These are phyloP conservation scores for Heliopora coerulea DNA, from an alignment of 92 coral and sea anemone species.

Conservation along the genomic window DNA sequence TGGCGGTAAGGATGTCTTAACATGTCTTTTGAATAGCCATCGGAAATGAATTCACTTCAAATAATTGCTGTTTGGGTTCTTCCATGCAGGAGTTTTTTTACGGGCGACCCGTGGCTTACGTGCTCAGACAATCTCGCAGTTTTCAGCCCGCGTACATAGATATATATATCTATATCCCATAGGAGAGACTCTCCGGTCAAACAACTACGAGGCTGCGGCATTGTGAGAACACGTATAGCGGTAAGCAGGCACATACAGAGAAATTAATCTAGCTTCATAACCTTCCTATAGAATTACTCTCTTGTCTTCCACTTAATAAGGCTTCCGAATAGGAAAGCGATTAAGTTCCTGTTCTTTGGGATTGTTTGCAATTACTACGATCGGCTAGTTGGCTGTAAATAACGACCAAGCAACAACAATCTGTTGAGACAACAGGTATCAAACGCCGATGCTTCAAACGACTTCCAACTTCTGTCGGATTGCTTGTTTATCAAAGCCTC, in stretches of 20 bases:
- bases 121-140: not conserved
- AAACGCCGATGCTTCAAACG: not conserved
- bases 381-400: not conserved
- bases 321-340: conserved; percentile 21
- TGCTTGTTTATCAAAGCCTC: too few species aligned
- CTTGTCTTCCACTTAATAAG: not conserved
- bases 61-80: conserved; percentile 26
- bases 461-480: not conserved
- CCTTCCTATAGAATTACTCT: conserved; percentile 7
- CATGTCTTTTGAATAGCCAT: not conserved
- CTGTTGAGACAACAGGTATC: not conserved
- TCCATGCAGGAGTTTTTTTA: not conserved
- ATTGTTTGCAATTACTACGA: not conserved
- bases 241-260: not conserved
- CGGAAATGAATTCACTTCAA: conserved; percentile 28
- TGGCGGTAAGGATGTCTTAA: conserved; percentile 64
- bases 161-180: not conserved
- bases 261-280: not conserved
- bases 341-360: conserved; percentile 7
- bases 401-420: not conserved
- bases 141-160: not conserved
- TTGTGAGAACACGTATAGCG: conserved; percentile 7
- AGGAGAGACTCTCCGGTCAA: not conserved
- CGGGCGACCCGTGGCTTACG: not conserved
- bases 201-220: not conserved